A percentile compares a stretch with the other conserved stretches of the same genome.
Conservation (phyloP, 2,113 vertebrate species). For the Meriones unguiculatus region DNA sequence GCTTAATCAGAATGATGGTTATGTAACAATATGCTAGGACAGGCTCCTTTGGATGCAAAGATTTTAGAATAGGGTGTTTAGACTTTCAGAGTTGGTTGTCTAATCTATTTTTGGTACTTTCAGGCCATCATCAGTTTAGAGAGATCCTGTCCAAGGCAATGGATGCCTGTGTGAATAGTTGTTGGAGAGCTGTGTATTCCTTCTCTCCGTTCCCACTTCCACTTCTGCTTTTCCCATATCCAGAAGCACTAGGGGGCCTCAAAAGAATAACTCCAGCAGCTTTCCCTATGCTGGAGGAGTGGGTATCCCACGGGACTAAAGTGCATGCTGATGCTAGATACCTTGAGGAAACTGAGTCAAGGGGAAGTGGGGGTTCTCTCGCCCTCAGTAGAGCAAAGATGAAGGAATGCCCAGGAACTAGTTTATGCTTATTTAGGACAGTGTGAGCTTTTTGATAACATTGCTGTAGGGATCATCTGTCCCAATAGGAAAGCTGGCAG, state of each 20-base stretch:
- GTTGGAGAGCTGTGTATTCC: not conserved
- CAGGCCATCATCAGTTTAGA: not conserved
- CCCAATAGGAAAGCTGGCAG: too few species aligned
- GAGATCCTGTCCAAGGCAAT: not conserved
- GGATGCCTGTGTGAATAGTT: not conserved
- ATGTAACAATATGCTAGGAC: not conserved
- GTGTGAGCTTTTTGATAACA: not conserved
- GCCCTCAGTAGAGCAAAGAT: not conserved
- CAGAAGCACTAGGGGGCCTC: not conserved
- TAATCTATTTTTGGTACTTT: not conserved
- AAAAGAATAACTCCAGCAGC: not conserved
- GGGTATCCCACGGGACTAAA: not conserved
- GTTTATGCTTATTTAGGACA: not conserved
- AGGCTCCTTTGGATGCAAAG: not conserved
- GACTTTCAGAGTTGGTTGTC: not conserved
- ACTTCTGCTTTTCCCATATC: not conserved
- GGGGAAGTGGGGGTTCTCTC: not conserved
- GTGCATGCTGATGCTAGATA: not conserved
- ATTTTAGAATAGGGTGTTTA: not conserved
- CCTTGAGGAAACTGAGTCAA: not conserved
- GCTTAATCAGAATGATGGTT: not conserved
- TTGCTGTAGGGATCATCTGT: not conserved
- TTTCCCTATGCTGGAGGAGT: not conserved
- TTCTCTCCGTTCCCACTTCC: not conserved
- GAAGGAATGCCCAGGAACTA: not conserved